These are phyloP conservation scores for Trinorchestia longiramus DNA, from an alignment of 1,140 invertebrate genomes.

Conservation along the genomic window DNA sequence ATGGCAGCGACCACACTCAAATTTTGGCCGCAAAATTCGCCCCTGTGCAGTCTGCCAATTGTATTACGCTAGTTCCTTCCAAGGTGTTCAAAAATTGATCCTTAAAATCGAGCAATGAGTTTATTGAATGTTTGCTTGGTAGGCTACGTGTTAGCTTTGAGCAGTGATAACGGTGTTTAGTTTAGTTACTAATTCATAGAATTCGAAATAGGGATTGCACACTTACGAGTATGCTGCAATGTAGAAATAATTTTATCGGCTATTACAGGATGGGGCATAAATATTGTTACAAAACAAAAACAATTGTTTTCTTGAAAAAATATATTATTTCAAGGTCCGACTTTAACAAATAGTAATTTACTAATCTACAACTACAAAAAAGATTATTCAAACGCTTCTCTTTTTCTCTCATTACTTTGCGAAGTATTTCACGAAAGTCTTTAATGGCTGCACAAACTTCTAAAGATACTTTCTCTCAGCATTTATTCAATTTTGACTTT, in stretches of 20 bases:
- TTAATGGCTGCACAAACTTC: too few relatives aligned
- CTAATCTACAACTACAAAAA: too few relatives aligned
- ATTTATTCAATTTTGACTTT: too few relatives aligned
- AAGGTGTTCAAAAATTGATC: not conserved
- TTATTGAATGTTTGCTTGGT: not conserved
- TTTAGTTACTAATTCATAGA: not conserved
- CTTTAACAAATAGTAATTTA: too few relatives aligned
- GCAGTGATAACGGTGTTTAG: not conserved
- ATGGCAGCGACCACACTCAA: not conserved
- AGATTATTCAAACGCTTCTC: too few relatives aligned
- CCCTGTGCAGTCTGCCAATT: not conserved
- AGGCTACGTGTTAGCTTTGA: not conserved
- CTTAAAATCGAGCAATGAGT: not conserved
- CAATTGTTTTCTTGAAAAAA: too few relatives aligned
- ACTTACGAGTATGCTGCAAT: not conserved
- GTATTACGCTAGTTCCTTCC: not conserved
- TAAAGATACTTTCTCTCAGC: too few relatives aligned
- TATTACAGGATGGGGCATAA: too few relatives aligned
- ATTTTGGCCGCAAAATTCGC: not conserved
- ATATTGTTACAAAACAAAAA: too few relatives aligned
- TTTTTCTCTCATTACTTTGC: too few relatives aligned
- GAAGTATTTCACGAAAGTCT: too few relatives aligned
- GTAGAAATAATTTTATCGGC: not conserved
- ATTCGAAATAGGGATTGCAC: not conserved
- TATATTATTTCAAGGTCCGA: too few relatives aligned